Percentiles rank a stretch among this genome's conserved stretches.
These are phyloP conservation scores for Dysmachus trigonus DNA, from an alignment of 2,888 invertebrate genomes.

Conservation along the genomic window DNA sequence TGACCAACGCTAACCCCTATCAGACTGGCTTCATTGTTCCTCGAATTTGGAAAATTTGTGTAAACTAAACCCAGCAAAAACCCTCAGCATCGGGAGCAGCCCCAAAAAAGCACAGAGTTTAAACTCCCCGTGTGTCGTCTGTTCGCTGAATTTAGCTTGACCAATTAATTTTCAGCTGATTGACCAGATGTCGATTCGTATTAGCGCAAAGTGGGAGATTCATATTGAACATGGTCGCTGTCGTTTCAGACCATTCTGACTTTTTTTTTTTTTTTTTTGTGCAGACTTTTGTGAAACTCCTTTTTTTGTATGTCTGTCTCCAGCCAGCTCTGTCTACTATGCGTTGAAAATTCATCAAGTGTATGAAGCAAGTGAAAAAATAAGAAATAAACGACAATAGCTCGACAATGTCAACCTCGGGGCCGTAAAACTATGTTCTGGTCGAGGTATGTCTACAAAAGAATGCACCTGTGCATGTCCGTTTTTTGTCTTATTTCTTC, in stretches of 20 bases:
- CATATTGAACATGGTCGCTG: slow-evolving; percentile 27
- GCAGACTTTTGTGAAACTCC: not conserved
- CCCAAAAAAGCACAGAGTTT: not conserved
- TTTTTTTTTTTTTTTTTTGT: not conserved
- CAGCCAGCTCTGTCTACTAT: not conserved
- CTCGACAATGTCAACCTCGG: not conserved
- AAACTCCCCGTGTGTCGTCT: not conserved
- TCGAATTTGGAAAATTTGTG: slow-evolving; percentile 20
- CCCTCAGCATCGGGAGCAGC: not conserved
- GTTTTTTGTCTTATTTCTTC: not conserved
- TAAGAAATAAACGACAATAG: not conserved
- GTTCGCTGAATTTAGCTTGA: slow-evolving; percentile 25
- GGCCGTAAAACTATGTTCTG: slow-evolving; percentile 3
- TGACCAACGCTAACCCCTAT: not conserved
- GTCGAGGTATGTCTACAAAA: not conserved
- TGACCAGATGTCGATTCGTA: slow-evolving; percentile 29
- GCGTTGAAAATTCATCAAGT: slow-evolving; percentile 1
- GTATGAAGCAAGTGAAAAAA: slow-evolving; percentile 10
- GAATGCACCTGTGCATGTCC: slow-evolving; percentile 26
- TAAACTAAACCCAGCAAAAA: slow-evolving; percentile 5
- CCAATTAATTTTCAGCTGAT: slow-evolving; percentile 38
- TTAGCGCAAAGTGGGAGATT: not conserved
- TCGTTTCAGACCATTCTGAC: not conserved
- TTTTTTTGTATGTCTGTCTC: slow-evolving; percentile 17
- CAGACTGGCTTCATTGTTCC: not conserved